phyloP scores from a whole-genome alignment of 2,888 invertebrate species.

The Drosophila colorata region DNA sequence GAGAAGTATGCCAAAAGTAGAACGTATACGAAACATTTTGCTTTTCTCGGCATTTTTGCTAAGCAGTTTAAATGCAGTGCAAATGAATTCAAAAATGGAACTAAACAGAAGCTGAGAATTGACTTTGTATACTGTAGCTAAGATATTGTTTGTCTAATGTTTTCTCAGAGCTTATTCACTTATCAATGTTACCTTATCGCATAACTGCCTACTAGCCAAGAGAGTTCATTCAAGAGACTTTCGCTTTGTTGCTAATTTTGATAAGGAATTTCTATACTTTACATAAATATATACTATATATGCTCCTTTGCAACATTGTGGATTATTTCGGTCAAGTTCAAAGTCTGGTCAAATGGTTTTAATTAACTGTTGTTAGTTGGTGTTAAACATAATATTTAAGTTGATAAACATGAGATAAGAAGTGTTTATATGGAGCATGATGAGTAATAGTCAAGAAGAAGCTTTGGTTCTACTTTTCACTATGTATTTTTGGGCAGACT shows the following conservation, averaged over 20 bases:
- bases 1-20: slow-evolving; percentile 6
- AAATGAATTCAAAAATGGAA: slow-evolving; percentile 23
- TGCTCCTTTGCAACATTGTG: background rate
- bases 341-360: slow-evolving; percentile 2
- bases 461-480: background rate
- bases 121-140: background rate
- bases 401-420: slow-evolving; percentile 12
- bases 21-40: slow-evolving; percentile 13
- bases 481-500: background rate
- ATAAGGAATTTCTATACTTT: slow-evolving; percentile 3
- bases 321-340: slow-evolving; percentile 5
- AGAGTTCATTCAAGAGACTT: slow-evolving; percentile 5
- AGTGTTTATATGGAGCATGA: background rate
- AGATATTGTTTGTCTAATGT: slow-evolving; percentile 3
- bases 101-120: slow-evolving; percentile 39
- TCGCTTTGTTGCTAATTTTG: background rate
- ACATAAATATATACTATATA: background rate
- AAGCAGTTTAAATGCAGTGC: slow-evolving; percentile 10
- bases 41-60: slow-evolving; percentile 7
- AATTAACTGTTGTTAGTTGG: background rate
- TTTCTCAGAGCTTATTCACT: slow-evolving; percentile 26
- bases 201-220: background rate
- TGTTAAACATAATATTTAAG: slow-evolving; percentile 8
- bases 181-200: slow-evolving; percentile 51
- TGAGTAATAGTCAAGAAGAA: background rate